A percentile compares a stretch with the other conserved stretches of the same genome.
These are phyloP conservation scores for Automeris io DNA, from an alignment of 2,888 invertebrate species.

Conservation along the genomic window DNA sequence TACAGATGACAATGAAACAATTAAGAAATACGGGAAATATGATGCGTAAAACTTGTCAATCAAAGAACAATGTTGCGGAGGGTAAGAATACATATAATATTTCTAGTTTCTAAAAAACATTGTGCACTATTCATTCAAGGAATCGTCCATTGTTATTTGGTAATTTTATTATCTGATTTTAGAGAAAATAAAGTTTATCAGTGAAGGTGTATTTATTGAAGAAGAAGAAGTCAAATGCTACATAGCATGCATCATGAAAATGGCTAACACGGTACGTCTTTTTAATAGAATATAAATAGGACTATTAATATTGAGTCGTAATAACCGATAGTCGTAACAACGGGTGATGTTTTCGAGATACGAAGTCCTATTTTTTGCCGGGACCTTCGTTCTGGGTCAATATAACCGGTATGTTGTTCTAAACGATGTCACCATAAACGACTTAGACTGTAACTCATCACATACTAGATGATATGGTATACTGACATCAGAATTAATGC, in stretches of 20 bases:
- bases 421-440: too few species aligned
- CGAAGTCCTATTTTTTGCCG: too few species aligned
- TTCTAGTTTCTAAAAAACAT: neutral
- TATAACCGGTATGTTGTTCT: too few species aligned
- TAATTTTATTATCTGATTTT: slow-evolving; percentile 18
- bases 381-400: too few species aligned
- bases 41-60: slow-evolving; percentile 80
- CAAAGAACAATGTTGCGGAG: slow-evolving; percentile 76
- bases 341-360: too few species aligned
- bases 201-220: slow-evolving; percentile 56
- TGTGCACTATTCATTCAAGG: neutral
- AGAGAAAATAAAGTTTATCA: slow-evolving; percentile 61
- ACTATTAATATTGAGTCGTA: too few species aligned
- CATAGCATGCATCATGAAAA: slow-evolving; percentile 69
- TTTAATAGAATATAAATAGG: too few species aligned
- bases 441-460: too few species aligned
- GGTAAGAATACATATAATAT: slow-evolving; percentile 60
- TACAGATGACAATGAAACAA: slow-evolving; percentile 78
- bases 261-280: slow-evolving; percentile 60
- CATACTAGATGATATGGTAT: too few species aligned
- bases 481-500: too few species aligned
- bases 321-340: too few species aligned
- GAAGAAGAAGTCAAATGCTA: slow-evolving; percentile 69
- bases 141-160: neutral
- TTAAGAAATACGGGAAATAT: slow-evolving; percentile 78